Percentiles rank a stretch among this genome's conserved stretches.
These are phyloP conservation scores for Arizona elegans DNA, from an alignment of 2,113 vertebrate species.

Conservation along the genomic window DNA sequence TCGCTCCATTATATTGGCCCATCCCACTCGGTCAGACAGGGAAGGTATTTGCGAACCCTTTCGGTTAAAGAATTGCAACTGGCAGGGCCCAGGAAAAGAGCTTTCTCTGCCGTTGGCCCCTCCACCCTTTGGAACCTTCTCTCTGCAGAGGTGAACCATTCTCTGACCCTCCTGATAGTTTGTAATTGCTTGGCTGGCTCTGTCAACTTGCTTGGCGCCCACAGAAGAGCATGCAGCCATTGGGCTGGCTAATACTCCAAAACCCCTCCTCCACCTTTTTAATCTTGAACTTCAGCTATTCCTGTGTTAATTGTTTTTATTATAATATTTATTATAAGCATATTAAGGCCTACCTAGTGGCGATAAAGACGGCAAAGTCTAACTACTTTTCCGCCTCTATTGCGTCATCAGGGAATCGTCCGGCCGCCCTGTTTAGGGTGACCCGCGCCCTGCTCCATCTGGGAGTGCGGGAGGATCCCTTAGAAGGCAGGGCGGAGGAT, in stretches of 20 bases:
- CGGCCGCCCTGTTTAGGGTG: too few species aligned
- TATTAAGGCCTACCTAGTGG: too few species aligned
- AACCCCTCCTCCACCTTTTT: neutral
- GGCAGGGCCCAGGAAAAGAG: neutral
- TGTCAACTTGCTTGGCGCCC: neutral
- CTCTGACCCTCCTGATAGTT: neutral
- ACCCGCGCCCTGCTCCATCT: too few species aligned
- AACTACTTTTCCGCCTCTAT: too few species aligned
- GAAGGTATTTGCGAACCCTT: neutral
- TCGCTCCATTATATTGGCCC: neutral
- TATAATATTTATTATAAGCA: too few species aligned
- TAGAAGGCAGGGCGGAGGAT: too few species aligned
- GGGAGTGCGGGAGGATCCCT: too few species aligned
- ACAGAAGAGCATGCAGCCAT: neutral
- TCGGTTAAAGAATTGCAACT: neutral
- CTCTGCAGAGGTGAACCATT: too few species aligned
- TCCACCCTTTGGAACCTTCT: neutral
- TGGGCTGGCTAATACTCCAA: neutral
- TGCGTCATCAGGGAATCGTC: too few species aligned
- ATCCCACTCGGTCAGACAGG: neutral
- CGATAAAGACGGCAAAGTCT: too few species aligned
- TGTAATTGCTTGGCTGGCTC: neutral
- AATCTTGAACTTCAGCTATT: neutral
- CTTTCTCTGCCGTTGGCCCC: neutral
- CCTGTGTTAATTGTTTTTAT: neutral